These are phyloP conservation scores for Hycleus cichorii DNA, from an alignment of 1,140 invertebrate species.

Conservation along the genomic window DNA sequence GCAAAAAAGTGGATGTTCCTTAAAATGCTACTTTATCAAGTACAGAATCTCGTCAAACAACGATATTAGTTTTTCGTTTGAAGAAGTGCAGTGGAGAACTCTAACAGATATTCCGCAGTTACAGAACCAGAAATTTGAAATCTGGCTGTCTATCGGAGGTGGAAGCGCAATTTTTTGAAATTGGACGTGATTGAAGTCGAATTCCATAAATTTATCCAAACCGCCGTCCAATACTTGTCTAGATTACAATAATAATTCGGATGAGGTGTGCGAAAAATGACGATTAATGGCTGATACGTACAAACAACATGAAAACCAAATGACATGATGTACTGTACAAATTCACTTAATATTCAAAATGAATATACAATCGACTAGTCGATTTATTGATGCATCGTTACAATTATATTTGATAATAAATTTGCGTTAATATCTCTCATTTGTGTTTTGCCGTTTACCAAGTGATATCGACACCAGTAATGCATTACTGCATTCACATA, in stretches of 20 bases:
- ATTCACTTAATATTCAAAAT: conserved; percentile 19
- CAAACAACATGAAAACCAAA: not conserved
- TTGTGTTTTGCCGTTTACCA: conserved; percentile 22
- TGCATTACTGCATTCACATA: conserved; percentile 17
- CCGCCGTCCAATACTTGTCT: too few species aligned
- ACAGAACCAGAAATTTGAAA: too few species aligned
- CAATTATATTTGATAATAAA: conserved; percentile 26
- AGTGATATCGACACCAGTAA: conserved; percentile 22
- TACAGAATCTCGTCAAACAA: too few species aligned
- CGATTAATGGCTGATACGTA: not conserved
- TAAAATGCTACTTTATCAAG: too few species aligned
- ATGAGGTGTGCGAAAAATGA: not conserved
- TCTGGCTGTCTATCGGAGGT: too few species aligned
- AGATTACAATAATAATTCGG: not conserved
- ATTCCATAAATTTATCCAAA: not conserved
- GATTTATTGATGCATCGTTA: conserved; percentile 19
- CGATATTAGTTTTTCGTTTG: too few species aligned
- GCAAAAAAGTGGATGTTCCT: too few species aligned
- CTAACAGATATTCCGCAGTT: too few species aligned
- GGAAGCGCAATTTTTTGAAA: too few species aligned
- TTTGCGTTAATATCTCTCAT: conserved; percentile 24
- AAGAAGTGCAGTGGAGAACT: too few species aligned
- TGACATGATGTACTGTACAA: conserved; percentile 1
- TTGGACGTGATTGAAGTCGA: not conserved
- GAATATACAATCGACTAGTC: conserved; percentile 14